A percentile compares a stretch with the other conserved stretches of the same genome.
Evolutionary conservation across 2,888 invertebrate species (phyloP).

Genomic region (Synergus umbraculus): DNA sequence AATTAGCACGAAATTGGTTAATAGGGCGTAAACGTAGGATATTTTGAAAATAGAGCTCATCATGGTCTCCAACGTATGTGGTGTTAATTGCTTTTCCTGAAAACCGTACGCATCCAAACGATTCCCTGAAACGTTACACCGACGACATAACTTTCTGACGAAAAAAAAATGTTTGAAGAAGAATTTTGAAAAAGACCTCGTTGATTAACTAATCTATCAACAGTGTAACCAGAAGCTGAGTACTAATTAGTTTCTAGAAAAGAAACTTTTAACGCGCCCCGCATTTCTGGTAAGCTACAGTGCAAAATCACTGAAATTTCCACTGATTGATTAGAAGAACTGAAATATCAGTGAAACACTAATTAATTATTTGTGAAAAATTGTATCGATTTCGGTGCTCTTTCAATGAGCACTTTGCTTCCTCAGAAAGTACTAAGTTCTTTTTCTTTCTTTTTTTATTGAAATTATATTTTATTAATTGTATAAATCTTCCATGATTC

Average conservation of each 20-base stretch:
- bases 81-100: slow-evolving; percentile 5
- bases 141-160: neutral
- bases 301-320: no score
- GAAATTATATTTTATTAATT: no score
- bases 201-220: slow-evolving; percentile 3
- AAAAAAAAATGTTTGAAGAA: no score
- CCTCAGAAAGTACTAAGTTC: no score
- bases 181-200: neutral
- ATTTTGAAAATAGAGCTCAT: neutral
- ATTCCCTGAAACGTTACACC: neutral
- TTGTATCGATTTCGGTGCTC: no score
- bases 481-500: no score
- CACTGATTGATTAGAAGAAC: no score
- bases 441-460: no score
- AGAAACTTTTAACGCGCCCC: neutral
- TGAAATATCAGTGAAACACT: no score
- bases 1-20: neutral
- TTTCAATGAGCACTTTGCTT: no score
- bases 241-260: slow-evolving; percentile 4
- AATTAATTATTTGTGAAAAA: no score
- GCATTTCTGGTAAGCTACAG: neutral
- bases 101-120: neutral
- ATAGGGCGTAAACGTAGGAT: neutral
- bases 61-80: neutral
- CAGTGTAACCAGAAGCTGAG: neutral